A percentile compares a stretch with the other conserved stretches of the same genome.
These are phyloP conservation scores for Diarsia rubi DNA, from an alignment of 2,888 invertebrate genomes.

Conservation along the genomic window DNA sequence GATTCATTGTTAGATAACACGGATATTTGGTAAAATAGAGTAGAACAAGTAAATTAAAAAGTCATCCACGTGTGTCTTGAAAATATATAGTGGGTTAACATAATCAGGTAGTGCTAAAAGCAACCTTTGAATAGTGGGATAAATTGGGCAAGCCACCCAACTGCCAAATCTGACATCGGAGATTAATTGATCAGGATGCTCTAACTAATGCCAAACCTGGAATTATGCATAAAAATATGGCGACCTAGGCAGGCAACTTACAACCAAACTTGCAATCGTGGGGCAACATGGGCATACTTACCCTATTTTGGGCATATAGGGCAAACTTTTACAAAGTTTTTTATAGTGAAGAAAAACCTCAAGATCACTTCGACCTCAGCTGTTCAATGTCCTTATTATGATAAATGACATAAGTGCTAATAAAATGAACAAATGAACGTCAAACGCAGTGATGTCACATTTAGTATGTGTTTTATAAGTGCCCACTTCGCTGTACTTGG, in stretches of 20 bases:
- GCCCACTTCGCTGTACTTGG: constrained; percentile 24
- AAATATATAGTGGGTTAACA: too few species aligned
- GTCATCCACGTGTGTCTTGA: background rate
- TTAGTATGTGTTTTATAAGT: constrained; percentile 24
- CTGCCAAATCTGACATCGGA: background rate
- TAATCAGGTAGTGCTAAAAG: background rate
- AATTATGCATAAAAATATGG: background rate
- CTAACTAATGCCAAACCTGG: background rate
- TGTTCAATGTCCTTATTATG: constrained; percentile 35
- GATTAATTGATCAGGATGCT: background rate
- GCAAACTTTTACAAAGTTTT: background rate
- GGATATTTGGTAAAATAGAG: constrained; percentile 26
- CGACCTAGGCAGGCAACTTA: background rate
- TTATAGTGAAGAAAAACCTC: constrained; percentile 1
- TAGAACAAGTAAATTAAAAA: background rate
- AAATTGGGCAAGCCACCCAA: background rate
- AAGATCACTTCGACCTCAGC: constrained; percentile 21
- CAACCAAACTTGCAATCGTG: background rate
- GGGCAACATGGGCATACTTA: background rate
- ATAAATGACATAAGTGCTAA: constrained; percentile 53
- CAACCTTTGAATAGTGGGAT: background rate
- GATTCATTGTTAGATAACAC: constrained; percentile 33
- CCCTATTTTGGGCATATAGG: background rate
- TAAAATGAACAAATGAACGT: constrained; percentile 16
- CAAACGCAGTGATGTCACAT: constrained; percentile 50